A percentile compares a stretch with the other conserved stretches of the same genome.
phyloP scores from a whole-genome alignment of 1,140 invertebrate genomes.

The Aphaenogaster floridana region DNA sequence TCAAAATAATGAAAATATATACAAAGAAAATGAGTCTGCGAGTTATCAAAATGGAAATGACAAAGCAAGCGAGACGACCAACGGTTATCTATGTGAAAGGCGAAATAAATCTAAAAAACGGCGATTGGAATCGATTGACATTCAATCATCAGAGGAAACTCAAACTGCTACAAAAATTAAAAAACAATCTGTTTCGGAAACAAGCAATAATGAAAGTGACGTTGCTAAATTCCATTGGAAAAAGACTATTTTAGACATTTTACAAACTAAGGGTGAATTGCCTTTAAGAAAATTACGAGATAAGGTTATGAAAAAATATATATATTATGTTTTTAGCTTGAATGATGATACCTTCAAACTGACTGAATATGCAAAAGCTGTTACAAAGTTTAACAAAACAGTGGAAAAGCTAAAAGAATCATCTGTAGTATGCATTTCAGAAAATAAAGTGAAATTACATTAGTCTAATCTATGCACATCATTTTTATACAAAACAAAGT shows the following conservation, averaged over 20 bases:
- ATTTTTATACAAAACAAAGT: background rate
- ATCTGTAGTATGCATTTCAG: slow-evolving; percentile 70
- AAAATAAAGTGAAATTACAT: slow-evolving; percentile 78
- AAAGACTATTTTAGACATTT: slow-evolving; percentile 80
- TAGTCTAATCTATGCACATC: slow-evolving; percentile 14
- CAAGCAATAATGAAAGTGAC: slow-evolving; percentile 65
- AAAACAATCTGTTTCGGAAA: slow-evolving; percentile 1
- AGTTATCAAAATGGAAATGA: slow-evolving; percentile 63
- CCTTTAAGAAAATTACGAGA: slow-evolving; percentile 84
- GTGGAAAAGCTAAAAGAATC: slow-evolving; percentile 84
- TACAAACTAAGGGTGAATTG: slow-evolving; percentile 82
- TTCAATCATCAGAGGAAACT: slow-evolving; percentile 17
- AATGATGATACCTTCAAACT: background rate
- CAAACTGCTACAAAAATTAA: slow-evolving; percentile 15
- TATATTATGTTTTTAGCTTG: slow-evolving; percentile 59
- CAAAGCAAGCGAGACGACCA: slow-evolving; percentile 5
- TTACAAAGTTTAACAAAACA: slow-evolving; percentile 84
- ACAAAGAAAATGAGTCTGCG: slow-evolving; percentile 74
- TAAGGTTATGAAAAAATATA: slow-evolving; percentile 82
- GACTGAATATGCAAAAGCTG: slow-evolving; percentile 78
- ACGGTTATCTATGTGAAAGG: slow-evolving; percentile 50
- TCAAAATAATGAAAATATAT: slow-evolving; percentile 83
- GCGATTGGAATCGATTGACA: slow-evolving; percentile 25
- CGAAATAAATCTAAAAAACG: slow-evolving; percentile 73
- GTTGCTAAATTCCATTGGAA: slow-evolving; percentile 80